Conservation (phyloP, 2,113 vertebrate species). For the Brachypteracias leptosomus region DNA sequence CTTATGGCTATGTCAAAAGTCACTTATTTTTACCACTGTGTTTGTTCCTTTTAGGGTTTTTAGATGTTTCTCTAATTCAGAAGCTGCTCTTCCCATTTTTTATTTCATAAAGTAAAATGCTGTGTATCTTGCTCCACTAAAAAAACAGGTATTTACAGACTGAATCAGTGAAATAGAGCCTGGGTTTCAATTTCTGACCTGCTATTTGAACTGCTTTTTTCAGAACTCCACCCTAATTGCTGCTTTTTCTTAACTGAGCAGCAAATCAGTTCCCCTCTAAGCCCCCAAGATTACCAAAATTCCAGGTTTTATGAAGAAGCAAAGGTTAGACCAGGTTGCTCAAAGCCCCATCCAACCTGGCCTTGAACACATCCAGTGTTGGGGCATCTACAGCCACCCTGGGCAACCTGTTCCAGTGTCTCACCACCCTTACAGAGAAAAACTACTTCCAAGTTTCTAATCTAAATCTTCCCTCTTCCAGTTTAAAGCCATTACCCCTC, state of each 20-base stretch:
- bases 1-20: neutral
- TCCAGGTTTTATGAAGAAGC: neutral
- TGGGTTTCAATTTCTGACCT: neutral
- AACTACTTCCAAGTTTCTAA: too few relatives aligned
- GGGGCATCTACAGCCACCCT: too few relatives aligned
- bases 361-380: too few relatives aligned
- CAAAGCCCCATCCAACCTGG: too few relatives aligned
- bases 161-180: neutral
- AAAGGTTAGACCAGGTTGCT: neutral
- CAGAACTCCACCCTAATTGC: neutral
- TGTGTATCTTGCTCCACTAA: neutral
- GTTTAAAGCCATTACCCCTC: too few relatives aligned
- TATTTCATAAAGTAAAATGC: neutral
- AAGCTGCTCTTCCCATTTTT: neutral
- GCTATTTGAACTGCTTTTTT: neutral
- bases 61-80: neutral
- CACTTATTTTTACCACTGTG: neutral
- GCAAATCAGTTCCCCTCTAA: neutral
- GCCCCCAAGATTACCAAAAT: neutral
- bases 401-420: too few relatives aligned
- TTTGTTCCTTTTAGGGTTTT: neutral
- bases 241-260: neutral
- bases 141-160: neutral
- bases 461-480: too few relatives aligned
- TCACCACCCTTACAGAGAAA: too few relatives aligned